Base-by-base conservation (phyloP, 2,113 vertebrate genomes). In the Albula glossodonta region DNA sequence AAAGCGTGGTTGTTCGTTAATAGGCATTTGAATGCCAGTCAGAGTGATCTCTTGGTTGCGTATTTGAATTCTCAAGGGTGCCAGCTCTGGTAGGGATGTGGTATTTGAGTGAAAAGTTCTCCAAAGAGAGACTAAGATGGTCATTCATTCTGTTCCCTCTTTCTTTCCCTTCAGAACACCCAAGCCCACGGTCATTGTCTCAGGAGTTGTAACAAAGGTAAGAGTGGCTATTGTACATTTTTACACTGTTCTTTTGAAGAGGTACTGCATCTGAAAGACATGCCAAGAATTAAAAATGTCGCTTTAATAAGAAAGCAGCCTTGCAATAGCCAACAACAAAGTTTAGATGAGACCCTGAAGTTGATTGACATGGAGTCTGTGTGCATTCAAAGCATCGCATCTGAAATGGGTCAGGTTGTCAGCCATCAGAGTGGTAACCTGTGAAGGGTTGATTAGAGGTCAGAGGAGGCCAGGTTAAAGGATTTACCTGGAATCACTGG, bases 181-280 rank as follows among this genome's bases (percentile, higher is more conserved):
- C 51, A 99, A 98, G 89, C 95, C 93, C 52, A 95, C 96, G 0
- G 94, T 99, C 88, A 95, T 98, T 90, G 98, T 99, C 92, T 99
- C 98, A n/a, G 98, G 98, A 88, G 98, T 98, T 83, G 92, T 99
- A 87, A 97, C 98, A 89, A 97, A 98, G 98, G 98, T 99, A 97
- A 96, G 94, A 86, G 8, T 66, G 12, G 88, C 82, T 49, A 53
- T 85, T 63, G 3, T 19, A 0, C 0, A 22, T 19, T 63, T 63
- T 63, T 63, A 19, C 3, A 3, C 17, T 12, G 3, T 15, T 60
- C 17, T 60, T 60, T 60, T 9, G 3, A 15, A 9, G 12, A 15
- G 7, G 12, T 56, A 41, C 31, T 41, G 31, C 31, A 1, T 41
- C 31, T 41, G 31, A 41, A 41, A 41, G 31, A 41, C 31, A 41